phyloP scores from a whole-genome alignment of 1,140 invertebrate species.

The Zelostemma sp. region DNA sequence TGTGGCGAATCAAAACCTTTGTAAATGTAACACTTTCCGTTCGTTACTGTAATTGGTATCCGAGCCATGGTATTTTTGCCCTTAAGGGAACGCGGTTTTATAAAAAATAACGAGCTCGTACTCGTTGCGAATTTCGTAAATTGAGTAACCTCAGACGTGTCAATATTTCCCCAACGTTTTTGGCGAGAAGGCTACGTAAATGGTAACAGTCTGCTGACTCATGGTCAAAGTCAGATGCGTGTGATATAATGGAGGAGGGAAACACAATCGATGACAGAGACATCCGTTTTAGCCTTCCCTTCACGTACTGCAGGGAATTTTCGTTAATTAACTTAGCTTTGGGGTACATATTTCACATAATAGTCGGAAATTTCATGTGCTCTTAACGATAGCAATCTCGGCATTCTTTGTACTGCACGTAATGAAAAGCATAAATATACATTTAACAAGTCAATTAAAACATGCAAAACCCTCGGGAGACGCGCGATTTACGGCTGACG shows the following conservation, averaged over 20 bases:
- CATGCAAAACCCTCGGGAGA: constrained; percentile 8
- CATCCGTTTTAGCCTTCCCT: constrained; percentile 56
- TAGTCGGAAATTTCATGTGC: constrained; percentile 47
- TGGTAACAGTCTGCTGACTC: constrained; percentile 56
- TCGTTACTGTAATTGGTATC: background rate
- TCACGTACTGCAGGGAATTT: constrained; percentile 43
- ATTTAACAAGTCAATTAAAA: background rate
- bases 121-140: constrained; percentile 17
- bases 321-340: constrained; percentile 55
- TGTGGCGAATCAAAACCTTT: too few relatives aligned
- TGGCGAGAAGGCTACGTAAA: constrained; percentile 33
- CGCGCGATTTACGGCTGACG: background rate
- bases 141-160: constrained; percentile 17
- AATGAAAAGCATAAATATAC: constrained; percentile 12
- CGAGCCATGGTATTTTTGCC: background rate
- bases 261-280: constrained; percentile 62
- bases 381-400: constrained; percentile 39
- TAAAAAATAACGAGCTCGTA: background rate
- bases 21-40: background rate
- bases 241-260: constrained; percentile 40
- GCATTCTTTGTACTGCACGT: constrained; percentile 20
- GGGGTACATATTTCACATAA: constrained; percentile 47
- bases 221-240: constrained; percentile 61
- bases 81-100: background rate
- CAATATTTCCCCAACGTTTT: constrained; percentile 5